Evolutionary conservation across 2,888 invertebrate genomes (phyloP), one percentile per base, ranked within the genome.

Genomic region (Chironomus riparius): DNA sequence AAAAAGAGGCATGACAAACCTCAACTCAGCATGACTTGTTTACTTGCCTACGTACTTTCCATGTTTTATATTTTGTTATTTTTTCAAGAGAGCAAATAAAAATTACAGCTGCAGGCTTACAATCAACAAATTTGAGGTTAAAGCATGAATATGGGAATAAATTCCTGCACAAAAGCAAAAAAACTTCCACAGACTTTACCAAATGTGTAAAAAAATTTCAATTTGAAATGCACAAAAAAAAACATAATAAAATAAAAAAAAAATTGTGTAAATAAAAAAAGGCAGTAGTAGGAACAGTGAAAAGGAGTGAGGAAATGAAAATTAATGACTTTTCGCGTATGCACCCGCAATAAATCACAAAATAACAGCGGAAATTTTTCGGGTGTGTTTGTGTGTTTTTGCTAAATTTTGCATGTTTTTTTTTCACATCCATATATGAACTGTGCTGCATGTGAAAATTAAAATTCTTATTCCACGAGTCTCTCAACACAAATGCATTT

Each of bases 241-340:
- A 4, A 62, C 2, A 62, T 5, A 2, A 28, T n/a, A n/a, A n/a
- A n/a, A n/a, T n/a, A n/a, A n/a, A n/a, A n/a, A n/a, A n/a, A 38
- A 38, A 38, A 10, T 38, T 38, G 38, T 38, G 38, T 38, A 38
- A 38, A 38, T 38, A 38, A 38, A 38, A 38, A 38, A 50, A 50
- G 13, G 13, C 50, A 50, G 50, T 13, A 15, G 15, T 1, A 3
- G 5, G 56, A 18, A 56, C 15, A n/a, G 56, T n/a, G 3, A 56
- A 56, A n/a, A 56, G 56, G 18, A 21, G 65, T 65, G 65, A 56
- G 28, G 72, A 62, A 38, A 62, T 61, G 28, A 47, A 47, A 72
- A 72, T 72, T 72, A 72, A 72, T 72, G 72, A 72, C 61, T 72
- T 71, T 72, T 72, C 72, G 72, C 62, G 72, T 62, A 72, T 72